Evolutionary conservation across 2,888 invertebrate genomes (phyloP), one percentile per base, ranked within the genome.

Genomic region (Flexamia atlantica): DNA sequence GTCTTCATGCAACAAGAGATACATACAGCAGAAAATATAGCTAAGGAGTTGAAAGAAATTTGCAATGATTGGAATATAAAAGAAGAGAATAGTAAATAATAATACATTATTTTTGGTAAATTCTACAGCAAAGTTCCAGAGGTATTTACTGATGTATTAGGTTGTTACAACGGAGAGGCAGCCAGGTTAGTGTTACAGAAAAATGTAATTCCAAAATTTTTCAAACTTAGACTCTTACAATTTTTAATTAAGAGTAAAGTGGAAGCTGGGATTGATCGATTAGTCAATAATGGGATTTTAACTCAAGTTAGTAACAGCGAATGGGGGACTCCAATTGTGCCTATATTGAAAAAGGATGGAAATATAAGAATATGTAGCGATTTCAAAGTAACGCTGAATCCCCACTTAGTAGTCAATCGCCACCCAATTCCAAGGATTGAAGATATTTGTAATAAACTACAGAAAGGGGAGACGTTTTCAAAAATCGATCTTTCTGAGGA

Each of bases 401-500:
- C 86, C 5, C 80, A 85, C 30, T 70, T 89, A 14, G 81, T 85
- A 79, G 86, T 88, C 7, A 87, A 87, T 80, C 84, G 82, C 82
- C 87, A 88, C 81, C 88, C 88, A 74, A 42, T 87, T 30, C 88
- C 87, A 1, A 72, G 84, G 12, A 85, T 87, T 2, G 85, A 87
- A 23, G 87, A 88, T 46, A 83, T 88, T 25, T 86, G 87, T 17
- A 70, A 82, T 46, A 85, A 74, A 1, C 53, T 88, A 32, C 83
- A 84, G 40, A 89, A 89, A 53, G 89, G 89, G 20, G 87, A 84
- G 42, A 83, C 86, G 36, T 90, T 90, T 86, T 87, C 88, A 3
- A 89, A 89, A 85, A 85, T 90, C 9, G 90, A 90, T 85, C 85
- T 90, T 17, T 85, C 86, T 4, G 88, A 89, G 79, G 89, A n/a